Evolutionary conservation across 2,113 vertebrate genomes (phyloP).

Genomic region (Cyprinus carpio): DNA sequence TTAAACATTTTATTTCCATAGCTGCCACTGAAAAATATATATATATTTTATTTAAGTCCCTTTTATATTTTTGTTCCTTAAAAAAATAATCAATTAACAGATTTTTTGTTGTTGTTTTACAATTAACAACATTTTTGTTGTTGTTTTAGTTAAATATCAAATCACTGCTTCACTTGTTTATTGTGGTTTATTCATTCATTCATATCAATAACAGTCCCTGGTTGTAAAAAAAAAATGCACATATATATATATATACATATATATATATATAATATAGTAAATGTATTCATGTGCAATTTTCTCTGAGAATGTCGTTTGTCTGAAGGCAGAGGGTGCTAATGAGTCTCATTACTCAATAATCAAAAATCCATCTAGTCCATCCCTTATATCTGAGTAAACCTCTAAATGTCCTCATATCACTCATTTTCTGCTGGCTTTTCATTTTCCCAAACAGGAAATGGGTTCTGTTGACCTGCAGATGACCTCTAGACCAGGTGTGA

Average conservation of each 20-base stretch:
- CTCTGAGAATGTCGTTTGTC: background rate
- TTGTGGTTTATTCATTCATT: background rate
- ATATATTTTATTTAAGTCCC: background rate
- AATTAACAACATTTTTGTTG: too few relatives aligned
- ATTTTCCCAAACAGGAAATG: constrained; percentile 60
- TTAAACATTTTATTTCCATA: background rate
- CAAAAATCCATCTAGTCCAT: background rate
- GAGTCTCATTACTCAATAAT: constrained; percentile 4
- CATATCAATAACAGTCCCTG: background rate
- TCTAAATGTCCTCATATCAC: background rate
- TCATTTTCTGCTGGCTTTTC: background rate
- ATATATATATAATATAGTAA: too few relatives aligned
- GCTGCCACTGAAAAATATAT: background rate
- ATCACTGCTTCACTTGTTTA: background rate
- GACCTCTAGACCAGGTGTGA: constrained; percentile 40
- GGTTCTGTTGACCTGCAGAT: constrained; percentile 53
- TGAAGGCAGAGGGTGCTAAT: constrained; percentile 31
- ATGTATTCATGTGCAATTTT: too few relatives aligned
- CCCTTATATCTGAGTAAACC: background rate
- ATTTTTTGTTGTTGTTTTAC: too few relatives aligned
- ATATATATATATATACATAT: too few relatives aligned
- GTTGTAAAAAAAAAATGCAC: background rate
- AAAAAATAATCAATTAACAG: too few relatives aligned
- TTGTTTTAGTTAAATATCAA: background rate
- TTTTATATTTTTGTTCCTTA: too few relatives aligned